Percentiles rank a stretch among this genome's conserved stretches.
Evolutionary conservation across 2,888 invertebrate genomes (phyloP).

Genomic region (Noctuana brunneofusca): DNA sequence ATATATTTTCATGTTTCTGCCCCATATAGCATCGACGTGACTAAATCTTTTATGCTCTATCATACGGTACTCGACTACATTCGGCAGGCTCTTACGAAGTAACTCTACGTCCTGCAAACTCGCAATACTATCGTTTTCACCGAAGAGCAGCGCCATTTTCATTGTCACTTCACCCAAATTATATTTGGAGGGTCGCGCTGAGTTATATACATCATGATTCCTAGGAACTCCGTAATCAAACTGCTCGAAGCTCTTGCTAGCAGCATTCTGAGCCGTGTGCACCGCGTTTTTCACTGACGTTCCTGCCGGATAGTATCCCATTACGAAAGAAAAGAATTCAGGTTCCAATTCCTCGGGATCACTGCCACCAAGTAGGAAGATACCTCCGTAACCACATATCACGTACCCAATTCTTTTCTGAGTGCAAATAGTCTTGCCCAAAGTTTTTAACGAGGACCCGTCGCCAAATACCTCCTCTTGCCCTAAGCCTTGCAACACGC

Average conservation of each 20-base stretch:
- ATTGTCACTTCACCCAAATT: conserved; percentile 47
- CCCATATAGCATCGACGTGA: conserved; percentile 48
- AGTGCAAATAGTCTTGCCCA: conserved; percentile 39
- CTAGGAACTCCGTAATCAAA: conserved; percentile 43
- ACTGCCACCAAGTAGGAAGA: conserved; percentile 70
- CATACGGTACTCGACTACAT: conserved; percentile 47
- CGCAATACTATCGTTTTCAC: conserved; percentile 78
- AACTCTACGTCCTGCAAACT: conserved; percentile 45
- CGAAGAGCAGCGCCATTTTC: conserved; percentile 65
- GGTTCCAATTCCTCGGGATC: conserved; percentile 77
- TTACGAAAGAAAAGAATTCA: conserved; percentile 54
- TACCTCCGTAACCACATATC: conserved; percentile 54
- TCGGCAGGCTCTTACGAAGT: conserved; percentile 44
- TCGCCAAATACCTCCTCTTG: conserved; percentile 45
- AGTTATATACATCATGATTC: conserved; percentile 43
- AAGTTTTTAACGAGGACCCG: conserved; percentile 30
- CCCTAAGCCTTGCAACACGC: conserved; percentile 62
- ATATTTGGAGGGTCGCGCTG: conserved; percentile 43
- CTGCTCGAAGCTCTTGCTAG: conserved; percentile 39
- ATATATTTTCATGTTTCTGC: conserved; percentile 44
- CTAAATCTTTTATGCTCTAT: conserved; percentile 46
- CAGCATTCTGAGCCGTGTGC: conserved; percentile 45
- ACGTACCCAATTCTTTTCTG: conserved; percentile 38
- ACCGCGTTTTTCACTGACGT: conserved; percentile 46
- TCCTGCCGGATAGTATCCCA: conserved; percentile 48